These are phyloP conservation scores for Caiman crocodilus DNA, from an alignment of 2,797 vertebrate species.

Conservation along the genomic window DNA sequence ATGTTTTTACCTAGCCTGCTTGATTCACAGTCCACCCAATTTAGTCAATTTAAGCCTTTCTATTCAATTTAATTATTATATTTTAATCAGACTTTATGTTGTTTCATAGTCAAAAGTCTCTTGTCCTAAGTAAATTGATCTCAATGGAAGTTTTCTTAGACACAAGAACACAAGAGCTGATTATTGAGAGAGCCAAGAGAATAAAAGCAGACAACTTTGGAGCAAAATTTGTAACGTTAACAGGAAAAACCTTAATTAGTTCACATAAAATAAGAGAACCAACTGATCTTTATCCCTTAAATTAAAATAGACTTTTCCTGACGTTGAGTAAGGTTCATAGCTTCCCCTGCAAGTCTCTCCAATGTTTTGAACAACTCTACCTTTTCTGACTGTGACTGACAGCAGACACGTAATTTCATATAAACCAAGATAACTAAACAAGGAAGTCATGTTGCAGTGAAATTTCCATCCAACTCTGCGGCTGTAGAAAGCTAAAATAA, in stretches of 20 bases:
- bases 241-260: background rate
- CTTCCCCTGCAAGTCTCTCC: background rate
- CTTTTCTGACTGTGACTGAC: background rate
- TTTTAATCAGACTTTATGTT: background rate
- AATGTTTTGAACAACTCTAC: rapidly evolving
- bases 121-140: background rate
- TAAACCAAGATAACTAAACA: background rate
- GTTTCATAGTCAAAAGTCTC: background rate
- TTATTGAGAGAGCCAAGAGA: background rate
- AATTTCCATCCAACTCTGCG: background rate
- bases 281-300: background rate
- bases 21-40: background rate
- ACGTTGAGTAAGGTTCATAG: background rate
- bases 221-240: background rate
- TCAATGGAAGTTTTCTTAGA: background rate
- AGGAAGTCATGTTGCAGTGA: background rate
- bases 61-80: background rate
- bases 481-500: background rate
- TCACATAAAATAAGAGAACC: background rate
- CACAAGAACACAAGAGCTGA: background rate
- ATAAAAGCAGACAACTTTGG: background rate
- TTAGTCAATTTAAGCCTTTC: background rate
- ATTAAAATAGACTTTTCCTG: background rate
- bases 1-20: too few species aligned
- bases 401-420: background rate